A percentile compares a stretch with the other conserved stretches of the same genome.
These are phyloP conservation scores for Fregata magnificens DNA, from an alignment of 2,113 vertebrate genomes.

Conservation along the genomic window DNA sequence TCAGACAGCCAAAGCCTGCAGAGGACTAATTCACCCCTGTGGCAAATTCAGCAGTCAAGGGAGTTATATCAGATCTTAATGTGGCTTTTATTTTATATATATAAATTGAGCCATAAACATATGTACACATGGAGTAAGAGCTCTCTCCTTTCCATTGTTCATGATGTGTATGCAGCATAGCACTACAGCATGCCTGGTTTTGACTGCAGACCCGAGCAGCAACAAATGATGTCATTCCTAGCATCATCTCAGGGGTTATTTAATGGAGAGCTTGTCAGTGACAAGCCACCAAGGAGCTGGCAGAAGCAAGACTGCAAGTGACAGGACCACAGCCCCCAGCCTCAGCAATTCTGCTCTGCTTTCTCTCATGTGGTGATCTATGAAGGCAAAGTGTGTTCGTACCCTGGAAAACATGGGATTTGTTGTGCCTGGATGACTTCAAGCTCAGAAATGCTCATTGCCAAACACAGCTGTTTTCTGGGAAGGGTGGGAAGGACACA, in stretches of 20 bases:
- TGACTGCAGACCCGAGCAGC: neutral
- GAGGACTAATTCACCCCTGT: neutral
- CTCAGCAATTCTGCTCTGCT: neutral
- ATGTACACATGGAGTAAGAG: rapidly evolving
- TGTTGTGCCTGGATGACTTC: neutral
- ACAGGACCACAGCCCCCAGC: neutral
- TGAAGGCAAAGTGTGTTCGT: neutral
- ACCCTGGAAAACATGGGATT: neutral
- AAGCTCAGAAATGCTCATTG: neutral
- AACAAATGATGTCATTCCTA: neutral
- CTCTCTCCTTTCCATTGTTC: neutral
- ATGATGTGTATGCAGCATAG: neutral
- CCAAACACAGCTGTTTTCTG: neutral
- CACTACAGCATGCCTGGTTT: neutral
- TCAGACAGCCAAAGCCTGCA: neutral
- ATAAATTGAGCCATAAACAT: neutral
- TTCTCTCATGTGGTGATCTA: neutral
- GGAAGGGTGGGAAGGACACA: neutral
- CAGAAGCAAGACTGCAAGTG: neutral
- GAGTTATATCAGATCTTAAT: neutral
- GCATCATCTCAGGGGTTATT: neutral
- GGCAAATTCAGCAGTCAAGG: neutral
- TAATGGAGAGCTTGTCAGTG: neutral
- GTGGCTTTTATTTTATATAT: neutral
- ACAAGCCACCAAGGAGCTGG: neutral